Conservation (phyloP, 1,140 invertebrate species). For the Meloidogyne exigua region DNA sequence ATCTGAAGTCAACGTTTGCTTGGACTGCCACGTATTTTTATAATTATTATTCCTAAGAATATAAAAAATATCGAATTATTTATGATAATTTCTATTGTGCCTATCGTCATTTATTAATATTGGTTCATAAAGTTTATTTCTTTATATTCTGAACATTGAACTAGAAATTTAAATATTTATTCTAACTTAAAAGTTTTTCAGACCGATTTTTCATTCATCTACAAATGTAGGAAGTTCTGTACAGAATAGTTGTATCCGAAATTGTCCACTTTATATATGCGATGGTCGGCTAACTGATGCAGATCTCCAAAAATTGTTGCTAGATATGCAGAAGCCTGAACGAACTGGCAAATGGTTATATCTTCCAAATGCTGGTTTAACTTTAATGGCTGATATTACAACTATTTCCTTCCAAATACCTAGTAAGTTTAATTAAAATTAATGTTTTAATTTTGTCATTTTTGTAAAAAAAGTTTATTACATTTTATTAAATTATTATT, state of each 20-base stretch:
- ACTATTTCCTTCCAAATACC: constrained; percentile 32
- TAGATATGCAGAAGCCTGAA: constrained; percentile 42
- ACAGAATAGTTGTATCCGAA: constrained; percentile 25
- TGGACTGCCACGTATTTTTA: constrained; percentile 39
- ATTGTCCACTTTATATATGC: constrained; percentile 37
- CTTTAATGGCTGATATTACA: constrained; percentile 36
- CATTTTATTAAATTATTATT: no score
- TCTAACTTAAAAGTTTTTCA: constrained; percentile 14
- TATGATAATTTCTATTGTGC: constrained; percentile 2
- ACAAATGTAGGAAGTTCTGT: not conserved
- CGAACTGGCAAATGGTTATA: constrained; percentile 45
- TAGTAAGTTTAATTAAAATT: constrained; percentile 19
- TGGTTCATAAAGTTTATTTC: no score
- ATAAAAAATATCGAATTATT: no score
- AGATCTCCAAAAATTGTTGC: constrained; percentile 44
- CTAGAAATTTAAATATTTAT: no score
- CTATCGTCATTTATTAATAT: no score
- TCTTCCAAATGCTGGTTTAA: constrained; percentile 37
- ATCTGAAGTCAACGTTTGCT: constrained; percentile 44
- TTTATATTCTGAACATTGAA: no score
- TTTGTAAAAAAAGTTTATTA: no score
- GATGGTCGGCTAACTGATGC: constrained; percentile 43
- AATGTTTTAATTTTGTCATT: no score
- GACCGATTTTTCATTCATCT: constrained; percentile 40
- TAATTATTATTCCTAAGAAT: no score